Base-by-base conservation (phyloP, 2,888 invertebrate species). In the Tachina grossa region DNA sequence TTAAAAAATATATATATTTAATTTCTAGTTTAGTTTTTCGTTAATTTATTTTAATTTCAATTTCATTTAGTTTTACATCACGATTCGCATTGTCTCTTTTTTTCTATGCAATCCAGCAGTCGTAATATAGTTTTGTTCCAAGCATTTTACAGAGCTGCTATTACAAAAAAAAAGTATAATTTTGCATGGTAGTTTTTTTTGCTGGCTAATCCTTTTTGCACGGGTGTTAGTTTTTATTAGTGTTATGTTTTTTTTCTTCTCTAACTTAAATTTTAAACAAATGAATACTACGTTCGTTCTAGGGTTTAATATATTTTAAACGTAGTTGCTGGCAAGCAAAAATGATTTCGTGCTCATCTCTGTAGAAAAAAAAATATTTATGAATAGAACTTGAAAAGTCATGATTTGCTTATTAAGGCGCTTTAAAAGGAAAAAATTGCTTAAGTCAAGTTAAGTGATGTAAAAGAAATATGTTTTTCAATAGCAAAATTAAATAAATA, bases 311-410 rank as follows among this genome's bases (percentile, higher is more conserved):
- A 55, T 19, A 69, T 39, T 31, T 63, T 31, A 53, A 41, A 57
- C 45, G 45, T 66, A 16, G 22, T 65, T 72, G 63, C 39, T 13
- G 41, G 43, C 57, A 43, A 19, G 65, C 22, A 72, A 51, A 77
- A 80, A 19, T 41, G 68, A 85, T 53, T 75, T 85, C 85, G 83
- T 85, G 85, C 85, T 85, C 85, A 85, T 85, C 85, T 79, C 61
- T 83, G 61, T 16, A 69, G 41, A 47, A 71, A 51, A 45, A 31
- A 66, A 51, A 69, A 76, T 31, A 31, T 31, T 31, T 31, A 59
- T 77, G 65, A 59, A 75, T 75, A 83, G 61, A 83, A 77, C 3
- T 65, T 47, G 22, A 79, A 61, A 80, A 79, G 76, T 85, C 85
- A 85, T 85, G 85, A 68, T 85, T 83, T 79, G 76, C 81, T 66